Evolutionary conservation across 2,797 vertebrate species (phyloP), one percentile per base, ranked within the genome.

Genomic region (Muraenolepis orangiensis): DNA sequence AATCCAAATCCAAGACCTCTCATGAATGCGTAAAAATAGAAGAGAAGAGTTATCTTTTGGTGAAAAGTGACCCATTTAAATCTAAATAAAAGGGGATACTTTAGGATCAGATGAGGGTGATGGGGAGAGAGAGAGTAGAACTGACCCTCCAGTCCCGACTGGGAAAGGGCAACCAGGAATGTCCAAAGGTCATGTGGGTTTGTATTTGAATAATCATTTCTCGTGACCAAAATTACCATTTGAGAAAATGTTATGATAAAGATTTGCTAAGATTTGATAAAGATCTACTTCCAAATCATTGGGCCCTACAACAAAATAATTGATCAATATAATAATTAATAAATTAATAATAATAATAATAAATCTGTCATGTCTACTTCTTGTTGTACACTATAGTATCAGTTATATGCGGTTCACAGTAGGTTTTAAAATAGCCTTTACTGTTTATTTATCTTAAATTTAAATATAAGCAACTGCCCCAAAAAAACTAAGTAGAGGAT

Each of bases 391-490:
- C 23, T 2, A 11, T 64, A 64, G 57, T 64, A 10, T 64, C 57
- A 26, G n/a, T 6, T 1, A 57, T 57, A 23, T 57, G 20, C 5
- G 57, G 26, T 69, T 23, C 68, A 38, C 68, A 69, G 32, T 23
- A 12, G 57, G 57, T 64, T 64, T 64, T 10, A 64, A n/a, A n/a
- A 64, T 23, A 64, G n/a, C 26, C 51, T 57, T 57, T 20, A 23
- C n/a, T 26, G 6, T 34, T 69, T 20, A n/a, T 20, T 6, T 18
- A 69, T 10, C 30, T 32, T 31, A 4, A 12, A 32, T 36, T 23
- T 69, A n/a, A 34, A n/a, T 36, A 36, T 28, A 71, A 40, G 32
- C 75, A 73, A 78, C 73, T 74, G 57, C 42, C 66, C 66, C 66
- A 67, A 31, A 5, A 2, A 71, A 11, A 42, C n/a, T n/a, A 2